These are phyloP conservation scores for Ophthalmolycus amberensis DNA, from an alignment of 2,113 vertebrate species.

Conservation along the genomic window DNA sequence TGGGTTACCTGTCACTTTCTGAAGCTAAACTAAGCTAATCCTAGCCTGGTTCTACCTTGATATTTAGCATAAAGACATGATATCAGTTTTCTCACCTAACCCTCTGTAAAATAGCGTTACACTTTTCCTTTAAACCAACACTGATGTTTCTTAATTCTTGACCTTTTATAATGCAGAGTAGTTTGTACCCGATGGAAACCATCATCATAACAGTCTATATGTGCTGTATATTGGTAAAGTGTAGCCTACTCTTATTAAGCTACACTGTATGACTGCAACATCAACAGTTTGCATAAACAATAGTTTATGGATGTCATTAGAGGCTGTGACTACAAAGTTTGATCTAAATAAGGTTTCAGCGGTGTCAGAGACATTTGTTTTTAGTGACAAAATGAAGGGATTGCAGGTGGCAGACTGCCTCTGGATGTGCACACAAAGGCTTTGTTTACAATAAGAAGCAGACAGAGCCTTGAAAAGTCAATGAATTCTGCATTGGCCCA, in stretches of 20 bases:
- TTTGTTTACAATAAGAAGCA: slow-evolving; percentile 27
- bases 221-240: not conserved
- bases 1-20: not conserved
- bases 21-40: not conserved
- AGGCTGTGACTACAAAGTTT: not conserved
- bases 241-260: not conserved
- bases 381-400: not conserved
- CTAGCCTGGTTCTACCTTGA: not conserved
- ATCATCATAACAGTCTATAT: not conserved
- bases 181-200: not conserved
- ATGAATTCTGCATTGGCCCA: slow-evolving; percentile 50
- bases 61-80: not conserved
- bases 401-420: slow-evolving; percentile 26
- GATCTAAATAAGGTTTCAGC: slow-evolving; percentile 2
- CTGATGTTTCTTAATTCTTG: not conserved
- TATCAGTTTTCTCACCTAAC: not conserved
- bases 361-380: slow-evolving; percentile 2
- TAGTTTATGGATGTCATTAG: not conserved
- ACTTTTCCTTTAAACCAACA: not conserved
- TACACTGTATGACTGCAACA: not conserved
- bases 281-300: not conserved
- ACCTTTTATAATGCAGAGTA: not conserved
- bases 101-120: not conserved
- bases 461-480: slow-evolving; percentile 42
- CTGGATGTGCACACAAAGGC: slow-evolving; percentile 15